A percentile compares a stretch with the other conserved stretches of the same genome.
These are phyloP conservation scores for Sussaba pulchella DNA, from an alignment of 2,888 invertebrate species.

Conservation along the genomic window DNA sequence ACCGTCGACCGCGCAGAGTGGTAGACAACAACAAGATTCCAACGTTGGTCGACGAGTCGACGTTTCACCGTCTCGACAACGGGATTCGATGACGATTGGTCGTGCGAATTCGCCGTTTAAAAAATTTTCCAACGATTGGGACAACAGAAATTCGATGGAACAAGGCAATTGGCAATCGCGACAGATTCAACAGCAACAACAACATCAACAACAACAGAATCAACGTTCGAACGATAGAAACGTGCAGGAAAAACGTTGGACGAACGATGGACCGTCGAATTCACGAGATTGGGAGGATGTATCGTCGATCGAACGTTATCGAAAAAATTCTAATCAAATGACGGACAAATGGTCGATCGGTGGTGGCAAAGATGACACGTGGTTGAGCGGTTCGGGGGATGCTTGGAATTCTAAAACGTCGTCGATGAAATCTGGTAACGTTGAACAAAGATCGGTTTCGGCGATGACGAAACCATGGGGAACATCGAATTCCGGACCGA, in stretches of 20 bases:
- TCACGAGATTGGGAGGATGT: constrained; percentile 68
- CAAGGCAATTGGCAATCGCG: constrained; percentile 70
- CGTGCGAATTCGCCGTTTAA: constrained; percentile 68
- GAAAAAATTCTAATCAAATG: constrained; percentile 62
- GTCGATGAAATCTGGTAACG: constrained; percentile 28
- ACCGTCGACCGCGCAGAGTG: constrained; percentile 25
- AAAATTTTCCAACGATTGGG: constrained; percentile 79
- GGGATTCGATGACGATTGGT: constrained; percentile 64
- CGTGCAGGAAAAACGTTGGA: constrained; percentile 61
- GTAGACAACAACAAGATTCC: constrained; percentile 52
- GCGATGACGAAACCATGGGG: constrained; percentile 55
- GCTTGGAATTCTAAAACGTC: constrained; percentile 57
- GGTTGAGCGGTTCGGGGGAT: constrained; percentile 63
- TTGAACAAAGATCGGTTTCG: constrained; percentile 63
- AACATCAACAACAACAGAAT: constrained; percentile 49
- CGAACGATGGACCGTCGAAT: constrained; percentile 62
- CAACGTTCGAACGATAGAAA: constrained; percentile 51
- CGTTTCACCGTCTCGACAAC: constrained; percentile 61
- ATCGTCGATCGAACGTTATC: constrained; percentile 68
- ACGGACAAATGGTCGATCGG: constrained; percentile 71
- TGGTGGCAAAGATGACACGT: constrained; percentile 64
- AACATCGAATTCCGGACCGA: constrained; percentile 13
- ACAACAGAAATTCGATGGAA: constrained; percentile 78
- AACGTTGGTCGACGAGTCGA: constrained; percentile 61
- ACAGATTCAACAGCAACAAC: constrained; percentile 48